Evolutionary conservation across 2,888 invertebrate species (phyloP), one percentile per base, ranked within the genome.

Genomic region (Aleiodes leptofemur): DNA sequence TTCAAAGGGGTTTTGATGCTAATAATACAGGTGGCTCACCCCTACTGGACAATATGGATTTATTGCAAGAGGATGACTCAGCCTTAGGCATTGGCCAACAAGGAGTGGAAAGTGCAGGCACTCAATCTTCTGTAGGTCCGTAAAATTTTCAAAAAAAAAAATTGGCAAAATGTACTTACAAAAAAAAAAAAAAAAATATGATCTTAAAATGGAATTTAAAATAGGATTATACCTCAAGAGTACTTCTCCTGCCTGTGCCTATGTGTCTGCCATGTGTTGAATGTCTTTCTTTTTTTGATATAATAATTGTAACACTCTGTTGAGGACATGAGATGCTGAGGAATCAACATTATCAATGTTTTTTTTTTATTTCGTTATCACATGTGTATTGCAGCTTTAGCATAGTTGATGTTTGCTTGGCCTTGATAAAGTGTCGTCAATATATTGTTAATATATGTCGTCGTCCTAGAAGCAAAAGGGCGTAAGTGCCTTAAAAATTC

Each of bases 11-110:
- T 48, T 74, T 74, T 64, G 82, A 83, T 81, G 23, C 80, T 81
- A 82, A 83, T 83, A 81, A 86, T 79, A 83, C 88, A 89, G 89
- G 89, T 89, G 87, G 86, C 81, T 88, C 89, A 69, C 88, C 88
- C 85, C 87, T 89, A 80, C 84, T 89, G 89, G 89, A 89, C 84
- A 88, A 87, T 84, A 89, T 89, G 89, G 89, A 89, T 78, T 87
- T 89, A 84, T 86, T 89, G 83, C 88, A 87, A 87, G 88, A 89
- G 82, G 89, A 89, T 83, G 89, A 89, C 78, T 86, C 87, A 82
- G 86, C 89, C 76, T 88, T 89, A 87, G 86, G 86, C 81, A 85
- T 89, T 79, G 86, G 85, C 80, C 88, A 88, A 81, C 88, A 88
- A 83, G 86, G 86, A 84, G 88, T 88, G 88, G 88, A 89, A 82